phyloP scores from a whole-genome alignment of 2,888 invertebrate genomes.

The Scaptomyza caliginosa region DNA sequence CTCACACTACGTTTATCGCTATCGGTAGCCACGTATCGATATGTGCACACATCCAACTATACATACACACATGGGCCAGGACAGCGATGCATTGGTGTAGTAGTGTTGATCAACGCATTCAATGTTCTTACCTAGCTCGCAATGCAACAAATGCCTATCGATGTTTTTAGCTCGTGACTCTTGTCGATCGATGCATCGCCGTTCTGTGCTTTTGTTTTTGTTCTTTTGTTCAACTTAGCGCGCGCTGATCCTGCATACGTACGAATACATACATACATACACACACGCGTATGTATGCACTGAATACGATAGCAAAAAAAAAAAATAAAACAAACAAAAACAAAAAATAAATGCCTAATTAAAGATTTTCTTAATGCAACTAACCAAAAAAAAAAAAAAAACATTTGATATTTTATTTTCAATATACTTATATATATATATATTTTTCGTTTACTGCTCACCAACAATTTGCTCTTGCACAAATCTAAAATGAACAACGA shows the following conservation, averaged over 20 bases:
- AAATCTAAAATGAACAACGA: slow-evolving; percentile 37
- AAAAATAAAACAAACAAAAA: slow-evolving; percentile 5
- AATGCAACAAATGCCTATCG: slow-evolving; percentile 11
- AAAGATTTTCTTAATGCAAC: slow-evolving; percentile 42
- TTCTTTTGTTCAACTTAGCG: slow-evolving; percentile 12
- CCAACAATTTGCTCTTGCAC: slow-evolving; percentile 34
- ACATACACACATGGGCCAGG: background rate
- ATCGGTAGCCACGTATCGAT: slow-evolving; percentile 34
- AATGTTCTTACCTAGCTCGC: background rate
- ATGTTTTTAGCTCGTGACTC: slow-evolving; percentile 2
- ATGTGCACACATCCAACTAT: background rate
- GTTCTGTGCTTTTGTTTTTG: slow-evolving; percentile 12
- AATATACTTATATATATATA: background rate
- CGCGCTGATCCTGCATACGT: slow-evolving; percentile 23
- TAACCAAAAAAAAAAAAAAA: slow-evolving; percentile 21
- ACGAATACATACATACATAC: background rate
- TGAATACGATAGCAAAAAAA: slow-evolving; percentile 33
- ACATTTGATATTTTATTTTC: slow-evolving; percentile 56
- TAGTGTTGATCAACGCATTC: background rate
- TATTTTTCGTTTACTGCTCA: slow-evolving; percentile 56
- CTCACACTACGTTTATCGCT: slow-evolving; percentile 21
- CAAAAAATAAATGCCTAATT: slow-evolving; percentile 17
- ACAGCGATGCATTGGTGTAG: slow-evolving; percentile 1
- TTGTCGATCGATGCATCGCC: slow-evolving; percentile 11
- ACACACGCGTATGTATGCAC: slow-evolving; percentile 22